Base-by-base conservation (phyloP, 2,797 vertebrate species). In the Nasua narica region DNA sequence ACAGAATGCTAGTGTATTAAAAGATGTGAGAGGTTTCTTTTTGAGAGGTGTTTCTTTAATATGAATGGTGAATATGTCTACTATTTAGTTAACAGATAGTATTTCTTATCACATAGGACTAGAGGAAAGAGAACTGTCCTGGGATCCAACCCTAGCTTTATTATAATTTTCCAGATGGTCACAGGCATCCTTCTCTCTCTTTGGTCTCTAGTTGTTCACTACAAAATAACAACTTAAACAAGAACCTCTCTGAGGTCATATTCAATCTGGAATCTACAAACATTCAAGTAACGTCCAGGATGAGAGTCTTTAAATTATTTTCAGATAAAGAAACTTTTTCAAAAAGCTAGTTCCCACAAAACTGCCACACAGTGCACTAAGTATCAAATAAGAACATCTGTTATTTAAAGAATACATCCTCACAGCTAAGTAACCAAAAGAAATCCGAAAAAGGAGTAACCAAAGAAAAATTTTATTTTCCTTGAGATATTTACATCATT, bases 291-390 rank as follows among this genome's bases (percentile, higher is more conserved):
- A 40, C 1, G 0, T 65, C 27, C 12, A 93, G 27, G 16, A 14
- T 40, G 32, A 95, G 15, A 81, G 25, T 15, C 15, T 60, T 58
- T 15, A 92, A 40, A 96, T 98, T 98, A 99, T 99, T 99, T 99
- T 99, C 78, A 99, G 99, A 97, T 99, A 99, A 95, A 99, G 98
- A 98, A 99, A 99, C 94, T 99, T 99, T 98, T 99, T 99, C 96
- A 99, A 99, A 98, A 99, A 99, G 76, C 98, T 98, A 3, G 99
- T 98, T 67, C 99, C 99, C 91, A 99, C 99, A 92, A 99, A 99
- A 94, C 99, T 99, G 97, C 99, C 99, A 14, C 99, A 99, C 43
- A 99, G 99, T 40, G 99, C 99, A 35, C 99, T 99, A 98, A 99
- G 99, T n/a, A 98, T 98, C 98, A 99, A 97, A 52, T 98, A 99